Conservation (phyloP, 2,888 invertebrate genomes). For the Sphaerophoria taeniata region DNA sequence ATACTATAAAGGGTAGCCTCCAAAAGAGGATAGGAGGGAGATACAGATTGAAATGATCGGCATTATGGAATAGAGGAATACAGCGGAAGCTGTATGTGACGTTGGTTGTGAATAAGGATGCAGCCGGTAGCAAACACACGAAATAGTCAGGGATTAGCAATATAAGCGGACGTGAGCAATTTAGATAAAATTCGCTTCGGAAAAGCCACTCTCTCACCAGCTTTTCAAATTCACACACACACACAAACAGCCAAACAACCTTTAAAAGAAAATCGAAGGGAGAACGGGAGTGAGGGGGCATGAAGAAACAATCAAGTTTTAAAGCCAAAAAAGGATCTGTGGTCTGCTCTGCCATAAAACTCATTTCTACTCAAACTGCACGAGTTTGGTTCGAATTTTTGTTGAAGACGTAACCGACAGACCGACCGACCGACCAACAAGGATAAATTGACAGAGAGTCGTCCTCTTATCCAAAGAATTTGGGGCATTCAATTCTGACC, state of each 20-base stretch:
- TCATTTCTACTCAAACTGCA: slow-evolving; percentile 31
- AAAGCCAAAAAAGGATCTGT: slow-evolving; percentile 60
- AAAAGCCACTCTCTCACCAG: slow-evolving; percentile 73
- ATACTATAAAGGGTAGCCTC: neutral
- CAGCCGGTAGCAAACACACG: slow-evolving; percentile 61
- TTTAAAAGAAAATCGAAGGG: too few relatives aligned
- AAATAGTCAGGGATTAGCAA: slow-evolving; percentile 75
- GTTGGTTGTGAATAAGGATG: slow-evolving; percentile 53
- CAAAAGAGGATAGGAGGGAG: neutral
- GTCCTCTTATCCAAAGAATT: slow-evolving; percentile 13
- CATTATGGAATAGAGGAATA: slow-evolving; percentile 31
- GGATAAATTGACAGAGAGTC: neutral
- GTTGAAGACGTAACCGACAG: neutral
- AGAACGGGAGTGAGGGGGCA: neutral
- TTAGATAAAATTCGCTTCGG: slow-evolving; percentile 74
- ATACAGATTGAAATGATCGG: neutral
- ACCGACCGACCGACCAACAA: slow-evolving; percentile 6
- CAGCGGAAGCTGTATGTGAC: slow-evolving; percentile 41
- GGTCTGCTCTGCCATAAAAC: slow-evolving; percentile 65
- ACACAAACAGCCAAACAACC: slow-evolving; percentile 49
- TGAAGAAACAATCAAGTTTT: slow-evolving; percentile 67
- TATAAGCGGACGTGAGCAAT: slow-evolving; percentile 75
- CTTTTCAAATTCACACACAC: slow-evolving; percentile 56
- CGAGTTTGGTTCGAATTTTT: neutral
- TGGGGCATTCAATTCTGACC: neutral